Evolutionary conservation across 1,140 invertebrate species (phyloP).

Genomic region (Euwallacea similis): DNA sequence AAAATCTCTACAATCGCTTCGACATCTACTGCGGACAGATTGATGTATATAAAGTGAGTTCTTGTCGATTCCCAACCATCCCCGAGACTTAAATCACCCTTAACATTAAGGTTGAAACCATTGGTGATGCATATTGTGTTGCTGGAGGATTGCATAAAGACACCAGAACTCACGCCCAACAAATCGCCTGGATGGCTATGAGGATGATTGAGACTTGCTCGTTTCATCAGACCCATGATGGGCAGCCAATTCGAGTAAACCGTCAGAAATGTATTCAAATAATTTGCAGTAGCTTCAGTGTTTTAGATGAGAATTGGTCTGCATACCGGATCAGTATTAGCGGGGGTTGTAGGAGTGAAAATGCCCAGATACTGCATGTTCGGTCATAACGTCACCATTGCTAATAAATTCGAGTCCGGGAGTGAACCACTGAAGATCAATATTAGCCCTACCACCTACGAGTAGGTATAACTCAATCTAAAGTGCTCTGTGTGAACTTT

Average conservation of each 20-base stretch:
- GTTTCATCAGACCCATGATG: slow-evolving; percentile 85
- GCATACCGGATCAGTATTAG: slow-evolving; percentile 85
- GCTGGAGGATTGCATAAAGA: slow-evolving; percentile 86
- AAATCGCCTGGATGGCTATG: slow-evolving; percentile 93
- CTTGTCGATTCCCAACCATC: neutral
- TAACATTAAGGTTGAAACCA: slow-evolving; percentile 82
- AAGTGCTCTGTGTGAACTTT: neutral
- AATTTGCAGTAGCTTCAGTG: neutral
- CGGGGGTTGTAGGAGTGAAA: slow-evolving; percentile 87
- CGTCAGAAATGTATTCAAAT: neutral
- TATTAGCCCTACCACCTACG: slow-evolving; percentile 88
- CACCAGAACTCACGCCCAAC: slow-evolving; percentile 84
- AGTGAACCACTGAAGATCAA: slow-evolving; percentile 89
- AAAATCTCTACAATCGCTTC: slow-evolving; percentile 89
- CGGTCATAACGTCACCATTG: slow-evolving; percentile 89
- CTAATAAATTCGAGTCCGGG: slow-evolving; percentile 92
- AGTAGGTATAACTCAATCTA: slow-evolving; percentile 61
- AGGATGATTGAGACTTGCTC: slow-evolving; percentile 89
- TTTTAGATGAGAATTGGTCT: slow-evolving; percentile 91
- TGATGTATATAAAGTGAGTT: slow-evolving; percentile 86
- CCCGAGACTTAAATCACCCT: neutral
- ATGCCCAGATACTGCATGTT: slow-evolving; percentile 91
- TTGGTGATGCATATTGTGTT: slow-evolving; percentile 94
- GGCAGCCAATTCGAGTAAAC: slow-evolving; percentile 82
- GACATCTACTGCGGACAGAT: slow-evolving; percentile 86